These are phyloP conservation scores for Amphimedon queenslandica DNA, from an alignment of 37 sponge, comb jelly and placozoan genomes.

Conservation along the genomic window DNA sequence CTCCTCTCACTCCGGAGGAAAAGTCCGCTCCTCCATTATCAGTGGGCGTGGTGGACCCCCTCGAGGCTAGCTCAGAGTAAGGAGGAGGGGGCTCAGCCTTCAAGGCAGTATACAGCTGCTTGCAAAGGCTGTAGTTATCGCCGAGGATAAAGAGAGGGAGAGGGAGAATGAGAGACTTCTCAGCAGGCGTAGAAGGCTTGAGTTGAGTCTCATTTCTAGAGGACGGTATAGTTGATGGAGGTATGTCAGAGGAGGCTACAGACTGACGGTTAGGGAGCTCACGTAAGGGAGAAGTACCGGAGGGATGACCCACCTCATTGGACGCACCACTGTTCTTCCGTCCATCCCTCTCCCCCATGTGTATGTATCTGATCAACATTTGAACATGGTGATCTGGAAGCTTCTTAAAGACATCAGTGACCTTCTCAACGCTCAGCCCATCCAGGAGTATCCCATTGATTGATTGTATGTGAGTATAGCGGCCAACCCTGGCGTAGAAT, in stretches of 20 bases:
- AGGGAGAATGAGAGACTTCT: conserved; percentile 1
- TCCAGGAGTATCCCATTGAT: conserved; percentile 66
- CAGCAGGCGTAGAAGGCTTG: background rate
- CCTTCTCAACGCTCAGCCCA: conserved; percentile 28
- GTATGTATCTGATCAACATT: conserved; percentile 42
- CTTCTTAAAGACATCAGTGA: conserved; percentile 26
- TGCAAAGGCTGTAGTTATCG: conserved; percentile 16
- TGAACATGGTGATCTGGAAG: conserved; percentile 15
- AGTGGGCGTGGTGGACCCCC: background rate
- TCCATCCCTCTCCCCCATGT: background rate
- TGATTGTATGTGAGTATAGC: conserved; percentile 67
- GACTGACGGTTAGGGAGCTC: conserved; percentile 2
- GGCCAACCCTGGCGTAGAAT: conserved; percentile 19
- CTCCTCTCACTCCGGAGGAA: background rate
- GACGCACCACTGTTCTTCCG: background rate
- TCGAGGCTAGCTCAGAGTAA: background rate
- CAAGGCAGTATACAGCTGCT: conserved; percentile 23
- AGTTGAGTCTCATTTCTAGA: background rate
- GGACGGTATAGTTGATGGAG: background rate
- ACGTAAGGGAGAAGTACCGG: background rate
- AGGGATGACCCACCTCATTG: background rate
- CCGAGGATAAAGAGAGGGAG: conserved; percentile 47
- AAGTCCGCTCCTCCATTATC: background rate
- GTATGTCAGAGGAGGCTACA: background rate
- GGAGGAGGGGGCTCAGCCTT: background rate